Conservation (phyloP, 2,797 vertebrate species). For the Acrocephalus scirpaceus region DNA sequence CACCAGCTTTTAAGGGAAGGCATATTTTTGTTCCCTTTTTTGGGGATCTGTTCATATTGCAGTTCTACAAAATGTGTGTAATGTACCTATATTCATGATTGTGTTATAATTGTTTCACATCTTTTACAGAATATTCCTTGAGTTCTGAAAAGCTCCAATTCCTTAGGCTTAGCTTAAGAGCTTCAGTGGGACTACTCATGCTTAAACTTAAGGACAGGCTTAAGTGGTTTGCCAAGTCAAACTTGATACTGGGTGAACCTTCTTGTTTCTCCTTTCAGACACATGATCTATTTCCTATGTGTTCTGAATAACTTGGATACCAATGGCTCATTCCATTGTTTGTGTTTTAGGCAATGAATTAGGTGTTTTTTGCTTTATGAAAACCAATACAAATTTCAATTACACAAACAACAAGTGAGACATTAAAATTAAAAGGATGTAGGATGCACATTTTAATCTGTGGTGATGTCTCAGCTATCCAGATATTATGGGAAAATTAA, state of each 20-base stretch:
- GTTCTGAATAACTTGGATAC: not conserved
- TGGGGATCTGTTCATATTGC: not conserved
- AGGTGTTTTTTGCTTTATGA: conserved; percentile 29
- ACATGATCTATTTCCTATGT: not conserved
- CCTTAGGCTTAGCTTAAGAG: not conserved
- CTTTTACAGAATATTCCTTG: not conserved
- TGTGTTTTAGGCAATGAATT: not conserved
- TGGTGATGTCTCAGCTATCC: conserved; percentile 21
- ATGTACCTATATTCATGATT: not conserved
- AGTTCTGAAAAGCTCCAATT: not conserved
- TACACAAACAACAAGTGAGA: conserved; percentile 9
- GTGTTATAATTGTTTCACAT: not conserved
- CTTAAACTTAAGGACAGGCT: not conserved
- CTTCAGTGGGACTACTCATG: not conserved
- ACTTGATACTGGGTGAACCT: not conserved
- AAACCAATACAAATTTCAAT: conserved; percentile 51
- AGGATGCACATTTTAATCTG: not conserved
- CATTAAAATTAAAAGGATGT: conserved; percentile 39
- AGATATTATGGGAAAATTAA: conserved; percentile 50
- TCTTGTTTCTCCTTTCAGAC: conserved; percentile 30
- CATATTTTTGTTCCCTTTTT: not conserved
- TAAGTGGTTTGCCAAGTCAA: conserved; percentile 19
- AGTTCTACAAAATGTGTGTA: not conserved
- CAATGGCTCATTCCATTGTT: conserved; percentile 8
- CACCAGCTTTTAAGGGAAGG: not conserved